Evolutionary conservation across 2,113 vertebrate species (phyloP).

Genomic region (Poeciliopsis prolifica): DNA sequence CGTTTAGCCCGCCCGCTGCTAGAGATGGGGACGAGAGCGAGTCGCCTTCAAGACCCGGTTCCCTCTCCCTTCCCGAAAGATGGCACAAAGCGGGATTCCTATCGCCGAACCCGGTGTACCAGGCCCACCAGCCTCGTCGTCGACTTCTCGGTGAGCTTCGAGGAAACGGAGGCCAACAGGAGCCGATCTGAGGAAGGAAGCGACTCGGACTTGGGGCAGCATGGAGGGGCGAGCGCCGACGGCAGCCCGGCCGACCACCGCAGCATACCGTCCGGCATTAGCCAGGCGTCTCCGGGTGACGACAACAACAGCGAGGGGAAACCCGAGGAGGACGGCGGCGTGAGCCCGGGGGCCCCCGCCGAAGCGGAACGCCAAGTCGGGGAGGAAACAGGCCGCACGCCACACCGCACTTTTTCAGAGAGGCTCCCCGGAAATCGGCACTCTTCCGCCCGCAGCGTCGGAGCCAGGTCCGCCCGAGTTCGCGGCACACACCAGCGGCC

Average conservation of each 20-base stretch:
- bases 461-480: constrained; percentile 73
- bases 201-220: constrained; percentile 79
- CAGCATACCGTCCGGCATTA: constrained; percentile 59
- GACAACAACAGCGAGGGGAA: constrained; percentile 66
- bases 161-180: constrained; percentile 76
- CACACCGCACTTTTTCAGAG: constrained; percentile 83
- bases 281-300: constrained; percentile 63
- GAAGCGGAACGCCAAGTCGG: constrained; percentile 61
- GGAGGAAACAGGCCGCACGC: constrained; percentile 78
- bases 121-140: constrained; percentile 81
- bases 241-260: constrained; percentile 74
- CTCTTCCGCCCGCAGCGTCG: constrained; percentile 70
- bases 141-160: constrained; percentile 80
- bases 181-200: constrained; percentile 82
- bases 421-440: constrained; percentile 78
- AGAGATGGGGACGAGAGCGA: constrained; percentile 81
- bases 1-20: constrained; percentile 31
- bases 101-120: constrained; percentile 70
- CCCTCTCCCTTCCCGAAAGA: constrained; percentile 76
- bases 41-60: constrained; percentile 78
- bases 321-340: constrained; percentile 59
- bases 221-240: constrained; percentile 73
- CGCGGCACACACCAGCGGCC: constrained; percentile 77
- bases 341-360: constrained; percentile 55
- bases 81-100: constrained; percentile 75